Evolutionary conservation across 2,888 invertebrate genomes (phyloP), one percentile per base, ranked within the genome.

Genomic region (Charanyca ferruginea): DNA sequence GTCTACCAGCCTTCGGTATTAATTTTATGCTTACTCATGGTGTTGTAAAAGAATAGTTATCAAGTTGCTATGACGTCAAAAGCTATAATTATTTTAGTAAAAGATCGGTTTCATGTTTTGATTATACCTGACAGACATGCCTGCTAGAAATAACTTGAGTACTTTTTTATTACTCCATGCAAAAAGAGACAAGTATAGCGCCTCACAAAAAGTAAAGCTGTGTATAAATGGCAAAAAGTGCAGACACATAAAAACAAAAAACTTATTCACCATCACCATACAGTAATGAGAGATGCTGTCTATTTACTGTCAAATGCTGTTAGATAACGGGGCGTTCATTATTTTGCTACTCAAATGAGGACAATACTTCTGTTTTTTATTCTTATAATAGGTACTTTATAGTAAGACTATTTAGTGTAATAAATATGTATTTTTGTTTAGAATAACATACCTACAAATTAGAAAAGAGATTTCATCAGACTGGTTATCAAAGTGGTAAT

Each of bases 21-120:
- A 38, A 38, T 38, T 63, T 60, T 51, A 18, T 64, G 73, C 69
- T 64, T 64, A 64, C 64, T 73, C 68, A 64, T 59, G 51, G 13
- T n/a, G 42, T 44, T 55, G 18, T 45, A 59, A 57, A 54, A 44
- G 2, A 49, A 54, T 23, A 42, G 58, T 51, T 55, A 51, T 59
- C 38, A 32, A 51, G 23, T 68, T 68, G 22, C 9, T 55, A 44
- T 73, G 62, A 69, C 64, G 64, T n/a, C 22, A 57, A 73, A 44
- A 22, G 32, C 8, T 57, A 22, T 47, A 42, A 58, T 58, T 32
- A 32, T 32, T 2, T 11, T 68, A 63, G 23, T 23, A 11, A 9
- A 20, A 8, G 18, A 22, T 44, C 28, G 47, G 28, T 11, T 62
- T 32, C 16, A 49, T 28, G 48, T 42, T 44, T 47, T 66, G 25